Conservation (phyloP, 2,797 vertebrate genomes). For the Mus minutoides region DNA sequence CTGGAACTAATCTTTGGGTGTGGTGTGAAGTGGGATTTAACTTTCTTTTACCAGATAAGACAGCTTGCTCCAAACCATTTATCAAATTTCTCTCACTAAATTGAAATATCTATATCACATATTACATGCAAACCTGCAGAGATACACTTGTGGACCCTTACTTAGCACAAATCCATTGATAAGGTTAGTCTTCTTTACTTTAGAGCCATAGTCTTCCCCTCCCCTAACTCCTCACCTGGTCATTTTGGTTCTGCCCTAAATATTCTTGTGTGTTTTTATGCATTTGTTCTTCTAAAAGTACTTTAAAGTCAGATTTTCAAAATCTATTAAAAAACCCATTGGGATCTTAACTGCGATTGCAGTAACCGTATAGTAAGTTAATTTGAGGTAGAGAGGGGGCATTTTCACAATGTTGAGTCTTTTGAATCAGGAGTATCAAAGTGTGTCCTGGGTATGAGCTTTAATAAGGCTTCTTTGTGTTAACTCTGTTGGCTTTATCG, state of each 20-base stretch:
- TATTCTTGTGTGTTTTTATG: neutral
- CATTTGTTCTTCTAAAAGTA: neutral
- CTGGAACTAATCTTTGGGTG: neutral
- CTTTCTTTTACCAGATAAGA: neutral
- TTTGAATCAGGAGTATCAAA: neutral
- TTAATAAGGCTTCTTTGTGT: neutral
- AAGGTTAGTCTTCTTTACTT: neutral
- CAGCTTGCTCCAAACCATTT: neutral
- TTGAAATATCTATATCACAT: neutral
- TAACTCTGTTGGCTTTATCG: neutral
- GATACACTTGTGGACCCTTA: too few species aligned
- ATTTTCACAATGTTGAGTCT: neutral
- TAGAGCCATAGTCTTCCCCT: neutral
- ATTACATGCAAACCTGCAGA: neutral
- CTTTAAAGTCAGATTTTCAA: neutral
- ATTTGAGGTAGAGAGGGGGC: neutral
- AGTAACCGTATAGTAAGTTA: neutral
- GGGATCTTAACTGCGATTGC: neutral
- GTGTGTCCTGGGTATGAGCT: neutral
- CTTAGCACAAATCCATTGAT: neutral
- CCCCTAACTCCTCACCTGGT: neutral
- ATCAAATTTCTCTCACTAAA: neutral
- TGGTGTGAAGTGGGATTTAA: neutral
- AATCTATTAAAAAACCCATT: neutral
- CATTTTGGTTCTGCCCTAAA: neutral